phyloP scores from a whole-genome alignment of 2,888 invertebrate species.

The Drosophila neoperkinsi region DNA sequence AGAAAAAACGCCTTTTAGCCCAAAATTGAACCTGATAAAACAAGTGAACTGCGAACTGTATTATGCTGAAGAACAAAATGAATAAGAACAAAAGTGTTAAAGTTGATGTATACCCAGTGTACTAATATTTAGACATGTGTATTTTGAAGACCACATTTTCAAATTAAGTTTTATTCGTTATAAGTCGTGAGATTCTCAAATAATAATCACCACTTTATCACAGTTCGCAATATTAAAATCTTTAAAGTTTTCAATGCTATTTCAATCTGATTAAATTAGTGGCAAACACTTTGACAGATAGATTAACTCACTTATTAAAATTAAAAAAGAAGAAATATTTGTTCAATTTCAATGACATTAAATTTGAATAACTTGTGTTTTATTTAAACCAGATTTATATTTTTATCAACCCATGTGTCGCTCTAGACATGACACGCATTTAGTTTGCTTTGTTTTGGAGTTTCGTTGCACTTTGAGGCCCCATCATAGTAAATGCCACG shows the following conservation, averaged over 20 bases:
- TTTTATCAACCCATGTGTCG: slow-evolving; percentile 18
- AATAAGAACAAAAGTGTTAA: background rate
- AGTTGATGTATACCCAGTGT: background rate
- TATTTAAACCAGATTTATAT: slow-evolving; percentile 3
- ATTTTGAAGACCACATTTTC: background rate
- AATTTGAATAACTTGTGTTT: slow-evolving; percentile 4
- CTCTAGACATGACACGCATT: slow-evolving; percentile 21
- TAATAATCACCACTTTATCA: background rate
- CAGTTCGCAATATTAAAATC: background rate
- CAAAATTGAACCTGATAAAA: slow-evolving; percentile 46
- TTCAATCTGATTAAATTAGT: background rate
- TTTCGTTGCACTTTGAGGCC: slow-evolving; percentile 40
- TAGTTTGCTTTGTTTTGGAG: slow-evolving; percentile 13
- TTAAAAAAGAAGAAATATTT: background rate
- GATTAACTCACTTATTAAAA: background rate
- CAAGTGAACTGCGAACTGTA: slow-evolving; percentile 5
- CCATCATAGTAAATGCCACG: slow-evolving; percentile 15
- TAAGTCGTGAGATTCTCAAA: background rate
- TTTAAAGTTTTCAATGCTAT: background rate
- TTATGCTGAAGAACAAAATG: background rate
- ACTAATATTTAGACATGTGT: background rate
- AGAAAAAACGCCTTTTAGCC: slow-evolving; percentile 49
- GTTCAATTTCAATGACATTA: background rate
- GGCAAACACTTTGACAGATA: background rate
- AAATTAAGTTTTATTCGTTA: background rate